These are phyloP conservation scores for Schizothorax lantsangensis DNA, from an alignment of 2,797 vertebrate genomes.

Conservation along the genomic window DNA sequence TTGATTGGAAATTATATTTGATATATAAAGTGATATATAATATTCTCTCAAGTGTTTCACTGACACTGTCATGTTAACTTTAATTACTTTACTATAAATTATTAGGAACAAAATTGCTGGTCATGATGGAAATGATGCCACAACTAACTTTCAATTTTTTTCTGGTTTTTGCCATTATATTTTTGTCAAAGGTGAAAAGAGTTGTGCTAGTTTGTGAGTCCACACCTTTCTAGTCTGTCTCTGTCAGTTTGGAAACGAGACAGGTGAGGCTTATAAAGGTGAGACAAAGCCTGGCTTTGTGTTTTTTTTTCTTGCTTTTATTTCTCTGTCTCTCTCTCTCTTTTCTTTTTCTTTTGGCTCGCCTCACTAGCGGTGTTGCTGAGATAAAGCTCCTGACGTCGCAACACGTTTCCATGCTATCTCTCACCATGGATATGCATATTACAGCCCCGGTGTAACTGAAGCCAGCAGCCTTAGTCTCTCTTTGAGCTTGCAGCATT, in stretches of 20 bases:
- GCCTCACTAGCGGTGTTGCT: slow-evolving; percentile 49
- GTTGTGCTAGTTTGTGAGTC: slow-evolving; percentile 3
- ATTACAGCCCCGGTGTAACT: slow-evolving; percentile 55
- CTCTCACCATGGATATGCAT: slow-evolving; percentile 61
- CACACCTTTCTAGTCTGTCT: slow-evolving; percentile 31
- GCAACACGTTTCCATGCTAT: slow-evolving; percentile 64
- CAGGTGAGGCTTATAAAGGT: slow-evolving; percentile 49
- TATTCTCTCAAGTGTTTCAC: too few relatives aligned
- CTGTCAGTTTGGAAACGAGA: slow-evolving; percentile 49
- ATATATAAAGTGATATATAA: too few relatives aligned
- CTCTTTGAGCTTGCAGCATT: slow-evolving; percentile 33
- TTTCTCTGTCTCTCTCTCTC: slow-evolving; percentile 5
- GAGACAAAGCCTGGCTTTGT: slow-evolving; percentile 59
- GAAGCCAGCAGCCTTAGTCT: slow-evolving; percentile 39
- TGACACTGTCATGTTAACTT: neutral
- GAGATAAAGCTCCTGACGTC: slow-evolving; percentile 60
- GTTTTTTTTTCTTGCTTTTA: slow-evolving; percentile 36
- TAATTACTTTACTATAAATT: too few relatives aligned
- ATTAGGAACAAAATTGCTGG: neutral
- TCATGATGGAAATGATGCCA: neutral
- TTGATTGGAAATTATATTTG: too few relatives aligned
- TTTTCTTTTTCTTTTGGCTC: slow-evolving; percentile 39
- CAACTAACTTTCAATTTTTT: too few relatives aligned
- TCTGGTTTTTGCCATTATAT: neutral
- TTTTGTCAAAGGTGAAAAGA: neutral